These are phyloP conservation scores for Thunnus albacares DNA, from an alignment of 2,797 vertebrate genomes.

Conservation along the genomic window DNA sequence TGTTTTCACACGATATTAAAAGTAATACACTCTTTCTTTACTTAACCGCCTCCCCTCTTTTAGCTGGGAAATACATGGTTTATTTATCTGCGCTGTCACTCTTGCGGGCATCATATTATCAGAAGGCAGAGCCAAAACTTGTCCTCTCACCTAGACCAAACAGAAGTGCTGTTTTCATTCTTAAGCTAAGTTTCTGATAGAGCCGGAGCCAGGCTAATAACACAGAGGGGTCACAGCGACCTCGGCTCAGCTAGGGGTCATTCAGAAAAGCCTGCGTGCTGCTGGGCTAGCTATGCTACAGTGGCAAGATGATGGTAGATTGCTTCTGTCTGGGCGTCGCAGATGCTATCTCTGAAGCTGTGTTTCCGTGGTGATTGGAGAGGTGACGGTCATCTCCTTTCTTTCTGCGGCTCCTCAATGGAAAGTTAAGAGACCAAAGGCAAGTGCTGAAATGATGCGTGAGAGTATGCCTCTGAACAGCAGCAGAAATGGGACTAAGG, in stretches of 20 bases:
- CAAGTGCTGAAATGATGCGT: conserved; percentile 69
- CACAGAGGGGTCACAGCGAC: conserved; percentile 70
- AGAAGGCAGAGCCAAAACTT: conserved; percentile 44
- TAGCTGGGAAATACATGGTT: conserved; percentile 57
- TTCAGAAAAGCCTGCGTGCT: conserved; percentile 29
- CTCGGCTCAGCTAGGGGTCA: conserved; percentile 62
- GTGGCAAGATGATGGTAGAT: conserved; percentile 67
- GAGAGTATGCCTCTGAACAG: conserved; percentile 68
- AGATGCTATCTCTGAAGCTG: conserved; percentile 73
- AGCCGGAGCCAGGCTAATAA: conserved; percentile 77
- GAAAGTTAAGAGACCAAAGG: conserved; percentile 68
- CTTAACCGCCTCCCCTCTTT: conserved; percentile 51
- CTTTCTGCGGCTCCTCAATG: conserved; percentile 40
- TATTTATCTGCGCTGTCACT: conserved; percentile 73
- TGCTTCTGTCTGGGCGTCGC: conserved; percentile 65
- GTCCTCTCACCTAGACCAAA: conserved; percentile 79
- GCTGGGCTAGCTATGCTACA: conserved; percentile 56
- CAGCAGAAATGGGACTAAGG: conserved; percentile 67
- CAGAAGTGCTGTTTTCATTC: conserved; percentile 81
- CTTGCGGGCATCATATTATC: conserved; percentile 46
- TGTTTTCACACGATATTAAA: conserved; percentile 69
- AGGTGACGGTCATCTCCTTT: conserved; percentile 48
- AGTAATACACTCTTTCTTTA: conserved; percentile 47
- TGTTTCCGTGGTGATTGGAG: conserved; percentile 59
- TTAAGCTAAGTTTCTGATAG: conserved; percentile 62